These are phyloP conservation scores for Diaphora mendica DNA, from an alignment of 2,888 invertebrate species.

Conservation along the genomic window DNA sequence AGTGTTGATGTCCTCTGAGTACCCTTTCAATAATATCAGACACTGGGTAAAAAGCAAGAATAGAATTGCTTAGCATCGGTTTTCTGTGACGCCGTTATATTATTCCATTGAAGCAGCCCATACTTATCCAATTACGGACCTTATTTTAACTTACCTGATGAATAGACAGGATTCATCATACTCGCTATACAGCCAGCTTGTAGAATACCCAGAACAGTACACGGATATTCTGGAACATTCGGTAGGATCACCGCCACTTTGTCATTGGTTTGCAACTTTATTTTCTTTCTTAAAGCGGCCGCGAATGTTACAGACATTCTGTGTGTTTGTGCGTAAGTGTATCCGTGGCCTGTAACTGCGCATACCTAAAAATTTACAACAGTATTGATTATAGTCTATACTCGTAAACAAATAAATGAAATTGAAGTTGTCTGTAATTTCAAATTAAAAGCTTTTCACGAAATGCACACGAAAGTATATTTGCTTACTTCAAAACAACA, in stretches of 20 bases:
- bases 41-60: too few relatives aligned
- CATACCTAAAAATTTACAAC: slow-evolving; percentile 87
- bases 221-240: slow-evolving; percentile 91
- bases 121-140: too few relatives aligned
- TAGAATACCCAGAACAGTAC: slow-evolving; percentile 87
- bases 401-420: too few relatives aligned
- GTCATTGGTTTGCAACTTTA: slow-evolving; percentile 89
- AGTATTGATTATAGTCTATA: background rate
- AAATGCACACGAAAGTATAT: too few relatives aligned
- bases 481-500: too few relatives aligned
- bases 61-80: too few relatives aligned
- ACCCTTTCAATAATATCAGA: too few relatives aligned
- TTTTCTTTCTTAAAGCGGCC: slow-evolving; percentile 87
- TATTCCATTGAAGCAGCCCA: too few relatives aligned
- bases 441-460: too few relatives aligned
- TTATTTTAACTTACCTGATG: slow-evolving; percentile 62
- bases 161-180: slow-evolving; percentile 89
- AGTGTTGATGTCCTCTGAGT: too few relatives aligned
- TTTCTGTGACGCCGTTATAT: too few relatives aligned
- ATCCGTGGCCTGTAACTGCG: slow-evolving; percentile 89
- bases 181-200: slow-evolving; percentile 90
- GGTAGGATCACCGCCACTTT: slow-evolving; percentile 90
- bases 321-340: slow-evolving; percentile 89
- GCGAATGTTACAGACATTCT: slow-evolving; percentile 88
- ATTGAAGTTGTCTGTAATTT: too few relatives aligned